A percentile compares a stretch with the other conserved stretches of the same genome.
These are phyloP conservation scores for Hyposmocoma kahamanoa DNA, from an alignment of 1,140 invertebrate species.

Conservation along the genomic window DNA sequence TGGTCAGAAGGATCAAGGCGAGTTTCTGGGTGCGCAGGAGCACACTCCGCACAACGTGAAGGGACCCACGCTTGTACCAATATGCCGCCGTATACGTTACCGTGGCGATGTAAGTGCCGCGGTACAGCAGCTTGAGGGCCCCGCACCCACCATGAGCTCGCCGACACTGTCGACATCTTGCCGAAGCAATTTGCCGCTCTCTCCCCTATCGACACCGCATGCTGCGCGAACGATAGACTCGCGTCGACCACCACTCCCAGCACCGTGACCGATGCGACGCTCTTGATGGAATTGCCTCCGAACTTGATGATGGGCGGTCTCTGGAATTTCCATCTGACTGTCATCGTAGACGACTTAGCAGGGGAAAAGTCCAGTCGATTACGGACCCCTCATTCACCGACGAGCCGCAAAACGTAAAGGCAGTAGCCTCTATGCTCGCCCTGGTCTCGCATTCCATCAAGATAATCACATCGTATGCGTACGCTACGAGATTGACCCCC, in stretches of 20 bases:
- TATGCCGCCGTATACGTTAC: conserved; percentile 8
- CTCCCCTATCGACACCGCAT: conserved; percentile 6
- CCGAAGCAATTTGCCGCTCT: too few species aligned
- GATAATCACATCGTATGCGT: conserved; percentile 48
- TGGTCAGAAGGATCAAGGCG: conserved; percentile 16
- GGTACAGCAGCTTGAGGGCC: too few species aligned
- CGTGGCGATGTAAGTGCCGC: too few species aligned
- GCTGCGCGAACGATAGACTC: conserved; percentile 2
- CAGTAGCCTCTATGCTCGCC: conserved; percentile 22
- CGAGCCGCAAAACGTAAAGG: not conserved
- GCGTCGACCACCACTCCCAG: conserved; percentile 4
- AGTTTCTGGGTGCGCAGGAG: conserved; percentile 19
- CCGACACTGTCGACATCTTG: too few species aligned
- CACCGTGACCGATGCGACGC: too few species aligned
- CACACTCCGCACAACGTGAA: conserved; percentile 3
- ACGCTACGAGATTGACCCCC: conserved; percentile 27
- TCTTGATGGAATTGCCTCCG: conserved; percentile 3
- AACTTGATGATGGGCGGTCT: conserved; percentile 19
- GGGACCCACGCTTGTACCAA: conserved; percentile 31
- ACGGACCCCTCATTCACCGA: conserved; percentile 25
- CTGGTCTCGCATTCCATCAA: conserved; percentile 28
- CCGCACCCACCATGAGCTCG: conserved; percentile 20
- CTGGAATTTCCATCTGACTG: conserved; percentile 20
- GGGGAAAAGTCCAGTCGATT: conserved; percentile 19
- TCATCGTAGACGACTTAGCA: conserved; percentile 18